Conservation (phyloP, 2,113 vertebrate species). For the Ophthalmolycus amberensis region DNA sequence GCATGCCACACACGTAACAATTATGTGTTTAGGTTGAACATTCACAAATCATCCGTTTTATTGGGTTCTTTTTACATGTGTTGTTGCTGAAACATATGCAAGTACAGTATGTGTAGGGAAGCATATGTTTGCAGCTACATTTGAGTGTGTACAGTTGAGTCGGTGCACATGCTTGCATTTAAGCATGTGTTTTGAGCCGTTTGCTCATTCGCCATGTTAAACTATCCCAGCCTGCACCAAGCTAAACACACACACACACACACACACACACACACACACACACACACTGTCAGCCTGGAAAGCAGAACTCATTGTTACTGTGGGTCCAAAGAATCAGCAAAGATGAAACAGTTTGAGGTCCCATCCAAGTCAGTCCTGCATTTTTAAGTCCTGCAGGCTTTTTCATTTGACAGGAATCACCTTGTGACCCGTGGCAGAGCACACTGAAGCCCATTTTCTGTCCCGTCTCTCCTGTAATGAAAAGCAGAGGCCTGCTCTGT, state of each 20-base stretch:
- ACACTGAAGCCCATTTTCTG: conserved; percentile 58
- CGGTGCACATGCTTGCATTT: conserved; percentile 17
- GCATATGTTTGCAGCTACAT: background rate
- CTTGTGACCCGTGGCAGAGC: conserved; percentile 49
- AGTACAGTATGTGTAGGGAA: background rate
- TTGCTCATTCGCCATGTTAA: conserved; percentile 59
- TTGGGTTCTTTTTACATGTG: background rate
- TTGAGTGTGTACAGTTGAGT: background rate
- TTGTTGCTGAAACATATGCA: background rate
- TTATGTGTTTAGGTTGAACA: background rate
- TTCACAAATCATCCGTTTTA: background rate
- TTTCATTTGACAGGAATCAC: conserved; percentile 56
- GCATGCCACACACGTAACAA: background rate
- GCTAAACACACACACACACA: background rate
- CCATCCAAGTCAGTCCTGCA: conserved; percentile 8
- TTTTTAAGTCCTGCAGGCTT: conserved; percentile 21
- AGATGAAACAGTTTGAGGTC: conserved; percentile 27
- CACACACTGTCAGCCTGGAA: background rate
- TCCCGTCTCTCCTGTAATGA: conserved; percentile 67
- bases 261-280: background rate
- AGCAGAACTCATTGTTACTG: conserved; percentile 13
- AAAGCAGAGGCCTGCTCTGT: conserved; percentile 71
- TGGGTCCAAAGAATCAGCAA: conserved; percentile 16
- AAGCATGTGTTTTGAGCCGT: conserved; percentile 21
- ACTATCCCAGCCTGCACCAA: conserved; percentile 33